Base-by-base conservation (phyloP, 2,797 vertebrate species). In the Adrianichthys oophorus region DNA sequence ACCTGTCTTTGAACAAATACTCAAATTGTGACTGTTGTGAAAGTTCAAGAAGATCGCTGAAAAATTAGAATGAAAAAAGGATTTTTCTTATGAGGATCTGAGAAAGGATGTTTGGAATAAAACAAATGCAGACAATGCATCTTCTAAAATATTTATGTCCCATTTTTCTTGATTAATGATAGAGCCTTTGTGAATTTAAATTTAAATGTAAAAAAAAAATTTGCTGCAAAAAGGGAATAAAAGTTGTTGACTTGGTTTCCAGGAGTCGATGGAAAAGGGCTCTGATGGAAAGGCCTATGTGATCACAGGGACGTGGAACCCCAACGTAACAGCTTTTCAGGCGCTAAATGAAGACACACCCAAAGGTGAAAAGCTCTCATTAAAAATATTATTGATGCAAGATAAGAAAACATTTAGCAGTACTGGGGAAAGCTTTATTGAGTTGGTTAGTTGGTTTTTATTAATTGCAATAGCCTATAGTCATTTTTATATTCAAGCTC, bases 201-300 rank as follows among this genome's bases (percentile, higher is more conserved):
- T 18, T 8, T 18, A 18, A 17, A 18, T 19, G 1, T 17, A 18
- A 2, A 42, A 15, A 42, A 16, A n/a, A 15, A 15, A 15, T 42
- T 42, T 17, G 1, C 18, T 44, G 45, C 43, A 4, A 41, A 7
- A 12, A 2, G 29, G 41, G 14, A 49, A 59, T 37, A 26, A 60
- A 40, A 72, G 5, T 13, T 15, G n/a, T 18, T 3, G 0, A 29
- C 19, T 59, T 37, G 15, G 3, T 45, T 18, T 10, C 53, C 72
- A 99, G 98, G 96, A 98, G 67, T 96, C 95, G 8, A 98, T 98
- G 96, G 97, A 94, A 19, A 99, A 96, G 83, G 96, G 93, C 76
- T 90, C 85, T 37, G 97, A 99, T 74, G 95, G 95, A 37, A 97
- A 96, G 83, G 91, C 94, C 14, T 98, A 98, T 23, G 82, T 98